These are phyloP conservation scores for Saccostrea glomerata DNA, from an alignment of 1,140 invertebrate species.

Conservation along the genomic window DNA sequence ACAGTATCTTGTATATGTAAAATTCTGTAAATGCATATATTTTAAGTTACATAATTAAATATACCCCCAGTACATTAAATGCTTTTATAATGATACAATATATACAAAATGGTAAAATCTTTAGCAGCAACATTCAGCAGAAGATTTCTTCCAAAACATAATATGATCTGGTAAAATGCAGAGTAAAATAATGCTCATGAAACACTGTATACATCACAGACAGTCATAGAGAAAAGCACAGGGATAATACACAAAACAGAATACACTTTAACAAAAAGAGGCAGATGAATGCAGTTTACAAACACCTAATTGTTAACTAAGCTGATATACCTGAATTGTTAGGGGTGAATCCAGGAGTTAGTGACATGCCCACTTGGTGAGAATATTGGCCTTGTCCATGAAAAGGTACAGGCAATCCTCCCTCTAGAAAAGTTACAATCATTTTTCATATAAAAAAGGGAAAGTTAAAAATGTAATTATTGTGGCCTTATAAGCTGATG, in stretches of 20 bases:
- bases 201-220: not conserved
- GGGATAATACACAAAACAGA: not conserved
- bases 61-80: too few species aligned
- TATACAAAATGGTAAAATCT: too few species aligned
- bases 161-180: not conserved
- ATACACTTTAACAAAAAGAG: not conserved
- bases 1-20: too few species aligned
- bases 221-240: not conserved
- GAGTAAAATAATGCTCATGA: not conserved
- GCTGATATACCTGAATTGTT: constrained; percentile 71
- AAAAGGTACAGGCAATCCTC: constrained; percentile 75
- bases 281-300: not conserved
- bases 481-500: not conserved
- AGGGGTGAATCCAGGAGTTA: constrained; percentile 72
- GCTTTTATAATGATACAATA: too few species aligned
- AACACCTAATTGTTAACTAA: not conserved
- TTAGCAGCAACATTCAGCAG: too few species aligned
- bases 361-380: constrained; percentile 74
- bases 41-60: too few species aligned
- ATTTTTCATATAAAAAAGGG: not conserved
- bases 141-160: too few species aligned
- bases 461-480: too few species aligned
- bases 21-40: too few species aligned
- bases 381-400: constrained; percentile 77
- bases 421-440: constrained; percentile 56